A percentile compares a stretch with the other conserved stretches of the same genome.
These are phyloP conservation scores for Semaprochilodus insignis DNA, from an alignment of 2,797 vertebrate species.

Conservation along the genomic window DNA sequence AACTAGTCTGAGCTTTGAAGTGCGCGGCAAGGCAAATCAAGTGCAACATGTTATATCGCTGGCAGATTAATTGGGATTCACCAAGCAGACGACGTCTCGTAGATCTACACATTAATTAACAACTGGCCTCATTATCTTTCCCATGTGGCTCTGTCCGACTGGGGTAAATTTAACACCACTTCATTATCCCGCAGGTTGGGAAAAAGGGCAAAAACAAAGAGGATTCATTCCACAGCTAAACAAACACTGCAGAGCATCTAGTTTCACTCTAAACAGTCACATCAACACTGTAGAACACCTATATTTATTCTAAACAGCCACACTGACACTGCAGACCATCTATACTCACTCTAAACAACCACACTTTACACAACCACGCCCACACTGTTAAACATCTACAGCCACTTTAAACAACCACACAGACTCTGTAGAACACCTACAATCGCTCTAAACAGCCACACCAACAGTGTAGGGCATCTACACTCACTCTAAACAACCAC, in stretches of 20 bases:
- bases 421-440: neutral
- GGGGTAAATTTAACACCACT: conserved; percentile 71
- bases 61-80: conserved; percentile 56
- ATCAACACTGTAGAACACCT: neutral
- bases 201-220: neutral
- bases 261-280: neutral
- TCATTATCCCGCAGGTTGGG: conserved; percentile 61
- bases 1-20: conserved; percentile 73
- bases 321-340: neutral
- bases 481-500: neutral
- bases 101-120: conserved; percentile 67
- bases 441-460: neutral
- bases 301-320: neutral
- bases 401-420: neutral
- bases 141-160: conserved; percentile 71
- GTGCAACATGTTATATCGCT: conserved; percentile 50
- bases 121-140: conserved; percentile 77
- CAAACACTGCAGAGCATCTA: neutral
- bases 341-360: neutral
- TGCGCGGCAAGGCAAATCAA: conserved; percentile 68
- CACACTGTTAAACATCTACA: neutral
- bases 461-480: neutral
- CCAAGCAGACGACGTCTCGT: conserved; percentile 60
- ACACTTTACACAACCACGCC: neutral
- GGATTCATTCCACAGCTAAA: neutral